Base-by-base conservation (phyloP, 35 echinoderm and acorn worm genomes). In the Strongylocentrotus purpuratus region DNA sequence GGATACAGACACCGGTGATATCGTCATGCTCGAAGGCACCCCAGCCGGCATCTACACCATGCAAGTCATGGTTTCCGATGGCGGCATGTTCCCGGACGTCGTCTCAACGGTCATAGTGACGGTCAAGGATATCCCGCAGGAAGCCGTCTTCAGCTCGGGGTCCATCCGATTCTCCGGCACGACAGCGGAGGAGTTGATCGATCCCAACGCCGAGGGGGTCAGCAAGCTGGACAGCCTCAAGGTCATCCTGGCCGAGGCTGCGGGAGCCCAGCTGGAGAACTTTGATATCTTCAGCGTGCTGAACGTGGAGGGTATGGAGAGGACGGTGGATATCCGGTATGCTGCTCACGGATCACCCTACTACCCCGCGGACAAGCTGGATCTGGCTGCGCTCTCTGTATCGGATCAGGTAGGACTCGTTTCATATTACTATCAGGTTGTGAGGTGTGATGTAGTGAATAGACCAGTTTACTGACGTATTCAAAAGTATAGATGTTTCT, bases 261-360 rank as follows among this genome's bases (percentile, higher is more conserved):
- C 94, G 7, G 96, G 96, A 32, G 98, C 98, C 11, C 97, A 97
- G 55, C 35, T 96, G 41, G 96, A 96, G 25, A 98, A 99, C 61
- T 95, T 99, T 33, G 98, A 99, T 88, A 98, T 99, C 87, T 99
- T 99, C 90, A 97, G 97, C n/a, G 92, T 99, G 2, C 61, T 98
- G 32, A 96, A 97, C 22, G 98, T 99, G 7, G 32, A 11, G 8
- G 96, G 91, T 8, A 86, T 96, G 85, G 95, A 95, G 31, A 90
- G 96, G 52, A 94, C 78, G 0, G 90, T 97, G 2, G 98, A 99
- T 65, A 95, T 99, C 4, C 86, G 98, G 14, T 99, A 97, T 59
- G 97, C 98, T 5, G 98, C 98, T 18, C 98, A 99, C 87, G 98
- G 98, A 25, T 99, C 98, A 1, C 98, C 98, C 7, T 99, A 97